phyloP scores from a whole-genome alignment of 2,113 vertebrate species.

The Formicarius rufipectus region DNA sequence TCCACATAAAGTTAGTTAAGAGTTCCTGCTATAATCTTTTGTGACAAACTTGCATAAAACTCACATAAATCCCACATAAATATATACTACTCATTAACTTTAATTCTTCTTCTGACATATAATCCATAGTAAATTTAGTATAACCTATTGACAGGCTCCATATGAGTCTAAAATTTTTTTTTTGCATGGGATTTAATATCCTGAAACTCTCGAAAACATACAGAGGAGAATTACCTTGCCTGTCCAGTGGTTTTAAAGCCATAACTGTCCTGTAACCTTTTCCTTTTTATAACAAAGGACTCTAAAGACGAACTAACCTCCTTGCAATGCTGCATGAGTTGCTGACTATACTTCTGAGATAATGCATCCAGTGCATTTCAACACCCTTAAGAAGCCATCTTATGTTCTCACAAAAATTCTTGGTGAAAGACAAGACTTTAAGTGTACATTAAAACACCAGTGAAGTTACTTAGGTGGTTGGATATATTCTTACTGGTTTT shows the following conservation, averaged over 20 bases:
- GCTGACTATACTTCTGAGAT: not conserved
- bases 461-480: not conserved
- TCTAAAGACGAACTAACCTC: not conserved
- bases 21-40: not conserved
- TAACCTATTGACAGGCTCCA: not conserved
- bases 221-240: not conserved
- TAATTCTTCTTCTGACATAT: not conserved
- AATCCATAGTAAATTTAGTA: not conserved
- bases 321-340: not conserved
- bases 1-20: constrained; percentile 13
- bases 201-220: not conserved
- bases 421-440: not conserved
- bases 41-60: not conserved
- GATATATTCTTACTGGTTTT: not conserved
- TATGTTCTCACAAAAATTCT: not conserved
- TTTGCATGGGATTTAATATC: not conserved
- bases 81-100: not conserved
- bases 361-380: not conserved
- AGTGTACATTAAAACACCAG: not conserved
- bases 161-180: not conserved
- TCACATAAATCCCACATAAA: not conserved
- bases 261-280: not conserved
- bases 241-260: not conserved
- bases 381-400: not conserved
- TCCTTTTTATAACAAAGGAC: not conserved